Evolutionary conservation across 2,113 vertebrate species (phyloP).

Genomic region (Pelecanoides urinatrix): DNA sequence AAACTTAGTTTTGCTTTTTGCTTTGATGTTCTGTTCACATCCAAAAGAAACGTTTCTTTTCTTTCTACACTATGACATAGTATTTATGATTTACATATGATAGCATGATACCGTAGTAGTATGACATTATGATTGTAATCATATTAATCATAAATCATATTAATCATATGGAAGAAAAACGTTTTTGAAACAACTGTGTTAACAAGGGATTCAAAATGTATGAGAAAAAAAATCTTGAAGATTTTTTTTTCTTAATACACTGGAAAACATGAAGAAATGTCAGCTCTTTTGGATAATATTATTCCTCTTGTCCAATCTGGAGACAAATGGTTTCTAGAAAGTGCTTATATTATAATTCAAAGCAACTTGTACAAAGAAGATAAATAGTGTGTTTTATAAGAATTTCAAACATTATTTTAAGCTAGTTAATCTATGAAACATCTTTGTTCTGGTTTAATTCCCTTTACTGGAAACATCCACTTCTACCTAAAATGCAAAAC

Average conservation of each 20-base stretch:
- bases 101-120: background rate
- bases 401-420: background rate
- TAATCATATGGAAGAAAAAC: background rate
- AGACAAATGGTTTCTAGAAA: background rate
- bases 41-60: background rate
- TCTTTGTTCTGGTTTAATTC: background rate
- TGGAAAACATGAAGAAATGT: background rate
- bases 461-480: background rate
- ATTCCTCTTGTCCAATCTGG: background rate
- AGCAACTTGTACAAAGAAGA: background rate
- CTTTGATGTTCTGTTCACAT: background rate
- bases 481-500: background rate
- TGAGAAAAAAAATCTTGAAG: background rate
- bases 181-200: background rate
- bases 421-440: background rate
- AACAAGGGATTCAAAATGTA: background rate
- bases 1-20: background rate
- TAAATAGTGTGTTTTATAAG: background rate
- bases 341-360: background rate
- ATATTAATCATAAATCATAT: background rate
- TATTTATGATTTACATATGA: background rate
- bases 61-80: background rate
- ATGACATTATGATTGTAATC: background rate
- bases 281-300: background rate
- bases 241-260: background rate